Conservation (phyloP, 2,797 vertebrate genomes). For the Sebastes baramenuke region DNA sequence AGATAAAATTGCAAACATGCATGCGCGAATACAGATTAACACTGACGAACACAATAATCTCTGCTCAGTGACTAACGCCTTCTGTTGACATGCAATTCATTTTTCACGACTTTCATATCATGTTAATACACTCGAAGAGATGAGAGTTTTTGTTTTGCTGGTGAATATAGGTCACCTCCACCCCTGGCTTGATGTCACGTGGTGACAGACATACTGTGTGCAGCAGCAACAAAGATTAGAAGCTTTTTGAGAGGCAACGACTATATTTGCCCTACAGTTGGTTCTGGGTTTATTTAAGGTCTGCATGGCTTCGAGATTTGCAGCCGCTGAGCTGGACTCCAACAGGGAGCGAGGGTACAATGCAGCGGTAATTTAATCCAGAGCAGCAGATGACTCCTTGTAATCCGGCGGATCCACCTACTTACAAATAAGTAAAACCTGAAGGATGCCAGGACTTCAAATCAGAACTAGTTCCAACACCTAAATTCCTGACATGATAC, state of each 20-base stretch:
- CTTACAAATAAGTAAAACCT: conserved; percentile 41
- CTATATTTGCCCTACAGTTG: conserved; percentile 49
- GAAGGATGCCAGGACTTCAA: conserved; percentile 13
- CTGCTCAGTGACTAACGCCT: conserved; percentile 1
- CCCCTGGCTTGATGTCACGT: conserved; percentile 46
- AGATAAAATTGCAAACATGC: conserved; percentile 28
- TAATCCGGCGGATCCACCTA: conserved; percentile 55
- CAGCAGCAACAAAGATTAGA: conserved; percentile 59
- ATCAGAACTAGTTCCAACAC: conserved; percentile 8
- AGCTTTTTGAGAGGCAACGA: conserved; percentile 33
- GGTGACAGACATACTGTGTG: conserved; percentile 54
- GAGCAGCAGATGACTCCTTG: conserved; percentile 36
- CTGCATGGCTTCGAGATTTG: conserved; percentile 48
- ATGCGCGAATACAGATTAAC: conserved; percentile 14
- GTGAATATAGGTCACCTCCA: conserved; percentile 70
- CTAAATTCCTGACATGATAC: conserved; percentile 14
- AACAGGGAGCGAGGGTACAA: conserved; percentile 35
- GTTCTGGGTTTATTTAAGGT: conserved; percentile 60
- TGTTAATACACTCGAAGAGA: conserved; percentile 35
- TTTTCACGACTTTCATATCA: conserved; percentile 41
- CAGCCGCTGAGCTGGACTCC: conserved; percentile 41
- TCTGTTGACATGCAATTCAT: conserved; percentile 45
- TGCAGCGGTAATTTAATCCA: conserved; percentile 56
- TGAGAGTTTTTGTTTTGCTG: conserved; percentile 47
- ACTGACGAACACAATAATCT: conserved; percentile 33